A percentile compares a stretch with the other conserved stretches of the same genome.
These are phyloP conservation scores for Oxytorus armatus DNA, from an alignment of 2,888 invertebrate species.

Conservation along the genomic window DNA sequence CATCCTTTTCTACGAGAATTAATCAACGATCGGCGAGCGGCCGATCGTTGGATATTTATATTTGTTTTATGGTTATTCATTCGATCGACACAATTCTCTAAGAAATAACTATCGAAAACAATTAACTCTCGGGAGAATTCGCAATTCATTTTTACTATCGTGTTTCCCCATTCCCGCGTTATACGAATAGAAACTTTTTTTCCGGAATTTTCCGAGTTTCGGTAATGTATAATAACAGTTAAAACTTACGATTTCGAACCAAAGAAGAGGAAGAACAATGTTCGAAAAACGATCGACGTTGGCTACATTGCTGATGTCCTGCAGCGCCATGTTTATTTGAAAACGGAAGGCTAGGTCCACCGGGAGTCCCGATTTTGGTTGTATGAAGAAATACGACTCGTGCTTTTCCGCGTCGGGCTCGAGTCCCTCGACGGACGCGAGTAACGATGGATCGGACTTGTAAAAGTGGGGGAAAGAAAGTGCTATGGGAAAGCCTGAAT, in stretches of 20 bases:
- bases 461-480: slow-evolving; percentile 95
- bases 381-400: slow-evolving; percentile 90
- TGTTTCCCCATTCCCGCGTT: neutral
- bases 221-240: neutral
- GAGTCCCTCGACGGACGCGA: slow-evolving; percentile 89
- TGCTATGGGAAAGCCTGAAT: slow-evolving; percentile 92
- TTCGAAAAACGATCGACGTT: slow-evolving; percentile 89
- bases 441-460: slow-evolving; percentile 88
- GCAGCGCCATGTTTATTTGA: slow-evolving; percentile 94
- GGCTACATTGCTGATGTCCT: slow-evolving; percentile 88
- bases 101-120: slow-evolving; percentile 3
- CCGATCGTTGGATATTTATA: neutral
- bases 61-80: slow-evolving; percentile 2
- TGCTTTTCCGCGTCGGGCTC: slow-evolving; percentile 88
- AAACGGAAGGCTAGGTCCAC: slow-evolving; percentile 91
- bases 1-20: neutral
- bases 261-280: slow-evolving; percentile 91
- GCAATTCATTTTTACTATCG: neutral
- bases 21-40: neutral
- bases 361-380: slow-evolving; percentile 93
- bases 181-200: too few species aligned
- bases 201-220: neutral
- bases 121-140: neutral
- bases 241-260: slow-evolving; percentile 95
- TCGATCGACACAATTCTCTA: neutral